Base-by-base conservation (phyloP, 2,113 vertebrate species). In the Blennius ocellaris region DNA sequence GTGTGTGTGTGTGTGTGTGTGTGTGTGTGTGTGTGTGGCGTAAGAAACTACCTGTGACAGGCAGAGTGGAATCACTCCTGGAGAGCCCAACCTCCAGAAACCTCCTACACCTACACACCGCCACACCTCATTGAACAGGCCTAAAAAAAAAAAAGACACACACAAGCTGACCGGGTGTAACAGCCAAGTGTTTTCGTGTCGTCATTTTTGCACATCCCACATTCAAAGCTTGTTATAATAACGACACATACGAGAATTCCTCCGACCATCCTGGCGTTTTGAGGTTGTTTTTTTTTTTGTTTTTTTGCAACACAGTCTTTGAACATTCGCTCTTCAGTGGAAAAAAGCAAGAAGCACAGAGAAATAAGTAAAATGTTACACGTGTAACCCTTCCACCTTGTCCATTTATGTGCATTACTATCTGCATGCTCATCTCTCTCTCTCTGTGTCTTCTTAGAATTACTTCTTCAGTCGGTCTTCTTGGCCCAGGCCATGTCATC, bases 401-500 rank as follows among this genome's bases (percentile, higher is more conserved):
- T 40, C 48, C 16, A 40, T 52, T 11, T 41, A 11, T 47, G 12
- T 57, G 17, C 14, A 15, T 61, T 49, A 71, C 16, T 16, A 45
- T 43, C 4, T 36, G 9, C 41, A 44, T 63, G 64, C 30, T 47
- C 52, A 7, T 69, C 49, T 30, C 9, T 62, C 41, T 10, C 6
- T 36, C 14, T 7, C 7, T 39, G 37, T 21, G 21, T 55, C 44
- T 52, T 7, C 16, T 5, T 75, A 30, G 14, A 3, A 38, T 8
- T 49, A 51, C n/a, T 30, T 30, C 21, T 30, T 91, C 71, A 92
- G 71, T 93, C 84, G 0, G 88, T 94, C 78, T 88, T 94, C 89
- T 94, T 93, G 30, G 92, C 89, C 93, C 93, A 93, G 1, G 83
- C 89, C 88, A 94, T 57, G 84, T 94, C 92, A 12, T 95, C 93